phyloP scores from a whole-genome alignment of 2,113 vertebrate species.

The Bubalus kerabau region DNA sequence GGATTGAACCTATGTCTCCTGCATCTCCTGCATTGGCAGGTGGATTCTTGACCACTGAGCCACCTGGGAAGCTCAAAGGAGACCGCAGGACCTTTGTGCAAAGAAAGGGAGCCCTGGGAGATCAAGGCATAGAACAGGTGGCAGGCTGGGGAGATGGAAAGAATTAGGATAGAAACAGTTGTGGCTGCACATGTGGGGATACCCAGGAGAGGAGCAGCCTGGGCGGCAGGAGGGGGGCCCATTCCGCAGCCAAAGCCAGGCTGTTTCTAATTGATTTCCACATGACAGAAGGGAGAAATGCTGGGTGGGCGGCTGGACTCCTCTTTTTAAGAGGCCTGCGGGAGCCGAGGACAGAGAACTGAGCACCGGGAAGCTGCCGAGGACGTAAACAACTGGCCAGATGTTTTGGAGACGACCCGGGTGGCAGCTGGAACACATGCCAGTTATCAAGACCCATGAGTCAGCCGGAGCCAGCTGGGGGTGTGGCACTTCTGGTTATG shows the following conservation, averaged over 20 bases:
- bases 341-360: not conserved
- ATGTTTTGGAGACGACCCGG: slow-evolving; percentile 68
- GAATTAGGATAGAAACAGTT: not conserved
- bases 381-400: slow-evolving; percentile 74
- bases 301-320: not conserved
- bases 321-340: not conserved
- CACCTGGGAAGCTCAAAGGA: not conserved
- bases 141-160: too few relatives aligned
- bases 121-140: not conserved
- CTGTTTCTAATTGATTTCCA: not conserved
- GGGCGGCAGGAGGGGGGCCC: not conserved
- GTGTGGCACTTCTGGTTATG: slow-evolving; percentile 16
- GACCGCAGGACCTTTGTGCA: not conserved
- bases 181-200: not conserved
- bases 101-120: not conserved
- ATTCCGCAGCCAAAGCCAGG: not conserved
- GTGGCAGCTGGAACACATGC: slow-evolving; percentile 59
- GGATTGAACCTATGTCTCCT: not conserved
- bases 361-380: not conserved
- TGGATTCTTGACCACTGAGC: not conserved
- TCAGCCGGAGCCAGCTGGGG: slow-evolving; percentile 50
- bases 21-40: not conserved
- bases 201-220: not conserved
- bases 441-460: slow-evolving; percentile 50
- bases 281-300: not conserved